These are phyloP conservation scores for Craterocephalus amniculus DNA, from an alignment of 2,797 vertebrate species.

Conservation along the genomic window DNA sequence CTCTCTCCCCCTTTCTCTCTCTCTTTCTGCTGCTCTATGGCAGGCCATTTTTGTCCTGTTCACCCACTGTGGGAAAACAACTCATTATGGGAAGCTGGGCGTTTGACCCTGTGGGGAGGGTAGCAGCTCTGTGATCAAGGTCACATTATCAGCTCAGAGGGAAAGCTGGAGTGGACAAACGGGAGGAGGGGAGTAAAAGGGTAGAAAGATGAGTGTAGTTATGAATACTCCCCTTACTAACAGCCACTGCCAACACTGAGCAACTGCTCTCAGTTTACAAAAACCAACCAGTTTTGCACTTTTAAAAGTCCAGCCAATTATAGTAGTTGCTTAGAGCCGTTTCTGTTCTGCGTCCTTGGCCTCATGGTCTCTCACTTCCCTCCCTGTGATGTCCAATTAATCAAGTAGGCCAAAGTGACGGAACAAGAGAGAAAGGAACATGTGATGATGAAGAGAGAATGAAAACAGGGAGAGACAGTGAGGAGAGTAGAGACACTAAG, in stretches of 20 bases:
- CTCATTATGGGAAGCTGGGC: constrained; percentile 78
- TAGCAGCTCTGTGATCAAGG: constrained; percentile 75
- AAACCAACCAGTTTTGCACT: constrained; percentile 4
- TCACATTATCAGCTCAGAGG: constrained; percentile 74
- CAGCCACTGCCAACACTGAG: constrained; percentile 23
- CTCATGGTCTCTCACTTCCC: constrained; percentile 37
- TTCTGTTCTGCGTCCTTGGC: constrained; percentile 44
- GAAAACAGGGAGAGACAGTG: constrained; percentile 14
- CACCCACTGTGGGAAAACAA: constrained; percentile 85
- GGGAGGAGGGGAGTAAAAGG: constrained; percentile 10
- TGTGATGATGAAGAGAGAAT: constrained; percentile 27
- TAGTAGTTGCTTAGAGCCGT: constrained; percentile 28
- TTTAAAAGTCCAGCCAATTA: constrained; percentile 21
- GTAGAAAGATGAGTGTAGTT: constrained; percentile 35
- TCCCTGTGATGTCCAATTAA: constrained; percentile 65
- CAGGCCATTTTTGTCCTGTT: constrained; percentile 74
- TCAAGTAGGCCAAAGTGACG: constrained; percentile 66
- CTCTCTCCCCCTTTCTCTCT: constrained; percentile 12
- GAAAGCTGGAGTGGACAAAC: constrained; percentile 20
- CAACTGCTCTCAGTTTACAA: constrained; percentile 5
- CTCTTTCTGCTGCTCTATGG: constrained; percentile 46
- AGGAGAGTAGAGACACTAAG: constrained; percentile 6
- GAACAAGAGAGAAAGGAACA: constrained; percentile 46
- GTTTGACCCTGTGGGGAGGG: constrained; percentile 65
- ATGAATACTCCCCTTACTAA: constrained; percentile 48